Percentiles rank a stretch among this genome's conserved stretches.
These are phyloP conservation scores for Drosophila bocki DNA, from an alignment of 1,140 invertebrate species.

Conservation along the genomic window DNA sequence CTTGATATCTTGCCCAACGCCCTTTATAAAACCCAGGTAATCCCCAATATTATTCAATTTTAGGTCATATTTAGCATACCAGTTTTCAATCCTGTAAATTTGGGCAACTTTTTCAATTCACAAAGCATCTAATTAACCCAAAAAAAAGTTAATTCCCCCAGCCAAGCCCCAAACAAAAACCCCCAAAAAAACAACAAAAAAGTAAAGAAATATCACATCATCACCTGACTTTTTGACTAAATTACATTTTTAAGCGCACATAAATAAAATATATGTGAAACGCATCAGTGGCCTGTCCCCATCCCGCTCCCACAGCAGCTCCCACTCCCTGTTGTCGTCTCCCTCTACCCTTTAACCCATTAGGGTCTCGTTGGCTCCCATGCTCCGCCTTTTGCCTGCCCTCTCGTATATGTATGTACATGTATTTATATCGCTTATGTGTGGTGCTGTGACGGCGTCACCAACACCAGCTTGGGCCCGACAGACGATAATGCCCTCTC, in stretches of 20 bases:
- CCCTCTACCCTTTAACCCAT: conserved; percentile 43
- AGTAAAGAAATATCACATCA: conserved; percentile 47
- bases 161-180: conserved; percentile 1
- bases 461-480: conserved; percentile 37
- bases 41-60: neutral
- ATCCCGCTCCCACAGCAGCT: neutral
- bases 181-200: neutral
- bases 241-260: conserved; percentile 61
- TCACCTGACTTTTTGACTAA: conserved; percentile 69
- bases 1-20: neutral
- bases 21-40: neutral
- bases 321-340: conserved; percentile 4
- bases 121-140: conserved; percentile 35
- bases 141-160: conserved; percentile 14
- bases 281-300: conserved; percentile 9
- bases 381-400: conserved; percentile 71
- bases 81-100: neutral
- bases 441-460: conserved; percentile 5
- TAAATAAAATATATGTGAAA: conserved; percentile 64
- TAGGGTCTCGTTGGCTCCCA: conserved; percentile 48
- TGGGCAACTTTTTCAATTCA: conserved; percentile 17
- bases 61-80: neutral
- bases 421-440: conserved; percentile 4
- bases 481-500: conserved; percentile 1
- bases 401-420: conserved; percentile 17